Evolutionary conservation across 2,113 vertebrate genomes (phyloP), one percentile per base, ranked within the genome.

Genomic region (Catharus fuscescens): DNA sequence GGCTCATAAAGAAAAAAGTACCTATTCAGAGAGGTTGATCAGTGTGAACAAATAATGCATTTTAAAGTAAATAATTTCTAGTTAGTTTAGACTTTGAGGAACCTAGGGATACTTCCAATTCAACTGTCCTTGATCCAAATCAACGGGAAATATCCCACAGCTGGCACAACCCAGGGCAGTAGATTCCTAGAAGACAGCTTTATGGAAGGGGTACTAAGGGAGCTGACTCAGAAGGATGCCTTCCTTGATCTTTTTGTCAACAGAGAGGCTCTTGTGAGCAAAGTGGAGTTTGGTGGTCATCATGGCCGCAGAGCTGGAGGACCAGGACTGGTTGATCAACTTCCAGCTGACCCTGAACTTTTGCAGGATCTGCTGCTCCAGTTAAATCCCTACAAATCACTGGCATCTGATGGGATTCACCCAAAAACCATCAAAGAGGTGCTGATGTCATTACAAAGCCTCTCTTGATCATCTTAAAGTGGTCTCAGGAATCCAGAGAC

Each of bases 201-300:
- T 25, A 21, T 44, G 36, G 31, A 59, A 18, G 7, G 14, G 12
- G 3, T 44, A 14, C 10, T 42, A 5, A 42, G 25, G 12, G 17
- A 42, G 10, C 6, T 0, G 0, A 31, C 36, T 25, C 20, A 66
- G 34, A 76, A 57, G 20, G 61, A 76, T 34, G 17, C 10, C 8
- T 25, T 57, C 8, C 17, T 42, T 66, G 31, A 42, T 20, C 13
- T 8, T 29, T 34, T 59, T 21, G 13, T 67, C 25, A 44, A 21
- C 8, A 42, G 31, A 31, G 31, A 57, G 34, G 10, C 34, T 25
- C 34, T 31, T 0, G 0, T 31, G 31, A 59, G 31, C 2, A 3
- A 29, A 48, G 6, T 42, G 34, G 24, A 42, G 4, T 59, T 57
- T 50, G 19, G 19, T 26, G 52, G 12, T 19, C 10, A 17, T 23